Base-by-base conservation (phyloP, 1,140 invertebrate species). In the Drosophila mauritiana region DNA sequence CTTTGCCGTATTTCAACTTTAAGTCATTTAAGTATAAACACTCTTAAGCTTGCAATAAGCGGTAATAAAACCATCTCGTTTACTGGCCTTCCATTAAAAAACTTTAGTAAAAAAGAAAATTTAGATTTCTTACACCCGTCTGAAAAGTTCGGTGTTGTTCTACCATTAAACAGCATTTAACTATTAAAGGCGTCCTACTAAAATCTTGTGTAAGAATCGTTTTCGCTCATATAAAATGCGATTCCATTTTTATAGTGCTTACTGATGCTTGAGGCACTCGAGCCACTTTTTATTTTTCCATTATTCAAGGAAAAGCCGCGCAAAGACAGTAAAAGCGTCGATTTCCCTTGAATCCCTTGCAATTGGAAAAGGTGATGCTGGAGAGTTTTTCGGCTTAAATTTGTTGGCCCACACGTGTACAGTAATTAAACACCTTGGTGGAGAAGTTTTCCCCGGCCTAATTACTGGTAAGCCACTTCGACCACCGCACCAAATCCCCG, bases 401-500 rank as follows among this genome's bases (percentile, higher is more conserved):
- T 48, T 48, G 12, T 69, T 69, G 43, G 42, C 25, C 43, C 43
- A 70, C 64, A 69, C 46, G 48, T 69, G 63, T 27, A 17, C 49
- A 48, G 43, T 69, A 49, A 45, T 56, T 69, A 72, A 70, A 37
- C 65, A 70, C 37, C 52, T 42, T 57, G 27, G 36, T 22, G 12
- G 25, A 11, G 36, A 57, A 49, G 51, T 69, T 70, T 70, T 57
- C 52, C 68, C 68, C 68, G 42, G 42, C 57, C 43, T 70, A 72
- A 70, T 72, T 72, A 72, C 20, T 70, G 52, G 43, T 56, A 48
- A 70, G 64, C 45, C 51, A 15, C 11, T 53, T 36, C 64, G 25
- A 64, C 43, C 39, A 65, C 43, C 27, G 36, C 17, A 7, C 2
- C 10, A 56, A 70, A 70, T 70, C 67, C 51, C 51, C 7, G 3